Evolutionary conservation across 2,797 vertebrate species (phyloP).

Genomic region (Coreius guichenoti): DNA sequence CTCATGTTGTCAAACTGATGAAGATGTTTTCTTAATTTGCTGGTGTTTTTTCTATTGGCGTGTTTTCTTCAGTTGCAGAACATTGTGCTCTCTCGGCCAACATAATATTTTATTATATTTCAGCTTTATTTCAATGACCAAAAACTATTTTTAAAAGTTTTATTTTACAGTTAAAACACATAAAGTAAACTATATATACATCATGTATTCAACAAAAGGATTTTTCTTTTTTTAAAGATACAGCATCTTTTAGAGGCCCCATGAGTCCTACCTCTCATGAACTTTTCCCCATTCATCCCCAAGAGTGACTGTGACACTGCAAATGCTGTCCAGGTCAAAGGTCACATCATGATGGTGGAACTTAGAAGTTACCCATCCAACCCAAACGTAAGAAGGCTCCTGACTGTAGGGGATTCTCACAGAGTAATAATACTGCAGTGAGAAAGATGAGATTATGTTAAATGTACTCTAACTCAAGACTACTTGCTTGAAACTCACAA

Average conservation of each 20-base stretch:
- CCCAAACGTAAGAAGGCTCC: conserved; percentile 93
- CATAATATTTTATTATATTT: no score
- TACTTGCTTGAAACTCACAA: not conserved
- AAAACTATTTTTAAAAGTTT: not conserved
- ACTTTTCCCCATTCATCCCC: conserved; percentile 96
- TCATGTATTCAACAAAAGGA: not conserved
- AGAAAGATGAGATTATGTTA: not conserved
- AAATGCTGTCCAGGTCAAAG: conserved; percentile 86
- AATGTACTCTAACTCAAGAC: not conserved
- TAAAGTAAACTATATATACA: not conserved
- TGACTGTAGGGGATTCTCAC: conserved; percentile 92
- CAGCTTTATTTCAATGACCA: no score
- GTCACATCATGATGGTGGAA: conserved; percentile 84
- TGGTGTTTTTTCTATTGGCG: no score
- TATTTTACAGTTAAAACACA: not conserved
- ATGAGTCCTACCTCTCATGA: conserved; percentile 87
- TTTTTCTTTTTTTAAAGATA: not conserved
- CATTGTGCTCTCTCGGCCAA: no score
- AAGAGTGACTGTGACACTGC: conserved; percentile 90
- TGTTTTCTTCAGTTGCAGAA: no score
- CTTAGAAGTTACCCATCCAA: conserved; percentile 94
- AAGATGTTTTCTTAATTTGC: no score
- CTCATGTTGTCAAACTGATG: no score
- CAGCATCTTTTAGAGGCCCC: not conserved
- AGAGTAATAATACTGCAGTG: conserved; percentile 90